These are phyloP conservation scores for Anguilla marmorata DNA, from an alignment of 2,797 vertebrate genomes.

Conservation along the genomic window DNA sequence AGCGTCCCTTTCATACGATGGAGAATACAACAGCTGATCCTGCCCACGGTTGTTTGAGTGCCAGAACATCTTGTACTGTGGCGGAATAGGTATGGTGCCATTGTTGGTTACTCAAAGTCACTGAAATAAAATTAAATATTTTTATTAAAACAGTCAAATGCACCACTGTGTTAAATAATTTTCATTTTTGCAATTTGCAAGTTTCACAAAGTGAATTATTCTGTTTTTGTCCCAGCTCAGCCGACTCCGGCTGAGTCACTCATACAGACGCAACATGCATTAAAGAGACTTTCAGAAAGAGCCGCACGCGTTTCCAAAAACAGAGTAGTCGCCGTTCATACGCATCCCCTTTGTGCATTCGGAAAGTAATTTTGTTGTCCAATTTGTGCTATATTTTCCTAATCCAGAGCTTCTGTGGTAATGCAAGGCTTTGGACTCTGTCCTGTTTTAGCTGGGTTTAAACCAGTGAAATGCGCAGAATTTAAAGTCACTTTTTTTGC, in stretches of 20 bases:
- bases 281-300: too few relatives aligned
- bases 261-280: too few relatives aligned
- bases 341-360: not conserved
- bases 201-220: too few relatives aligned
- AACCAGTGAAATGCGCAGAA: not conserved
- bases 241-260: too few relatives aligned
- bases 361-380: not conserved
- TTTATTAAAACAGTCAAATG: too few relatives aligned
- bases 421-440: not conserved
- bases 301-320: too few relatives aligned
- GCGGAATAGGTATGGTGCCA: too few relatives aligned
- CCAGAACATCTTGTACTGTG: not conserved
- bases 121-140: too few relatives aligned
- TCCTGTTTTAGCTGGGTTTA: not conserved
- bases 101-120: too few relatives aligned
- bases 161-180: too few relatives aligned
- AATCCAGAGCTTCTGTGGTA: not conserved
- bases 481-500: not conserved
- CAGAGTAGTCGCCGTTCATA: not conserved
- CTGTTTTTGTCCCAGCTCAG: too few relatives aligned
- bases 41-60: not conserved
- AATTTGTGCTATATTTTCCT: not conserved
- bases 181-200: too few relatives aligned
- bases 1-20: not conserved
- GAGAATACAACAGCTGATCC: not conserved